Percentiles rank a stretch among this genome's conserved stretches.
These are phyloP conservation scores for Enchytraeus crypticus DNA, from an alignment of 2,888 invertebrate genomes.

Conservation along the genomic window DNA sequence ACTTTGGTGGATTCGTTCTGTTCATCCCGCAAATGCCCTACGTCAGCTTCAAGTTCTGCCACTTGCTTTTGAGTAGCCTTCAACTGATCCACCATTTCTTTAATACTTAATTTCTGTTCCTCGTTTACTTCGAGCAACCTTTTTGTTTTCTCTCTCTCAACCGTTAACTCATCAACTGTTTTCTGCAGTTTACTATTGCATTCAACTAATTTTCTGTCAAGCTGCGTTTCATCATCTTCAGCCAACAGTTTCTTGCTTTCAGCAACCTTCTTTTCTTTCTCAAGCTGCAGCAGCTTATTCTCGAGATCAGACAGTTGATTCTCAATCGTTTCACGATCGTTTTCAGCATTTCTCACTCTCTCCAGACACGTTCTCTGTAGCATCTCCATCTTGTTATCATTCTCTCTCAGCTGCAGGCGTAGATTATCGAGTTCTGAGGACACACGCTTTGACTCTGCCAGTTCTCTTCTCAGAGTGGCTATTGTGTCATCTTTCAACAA, in stretches of 20 bases:
- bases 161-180: conserved; percentile 37
- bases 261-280: conserved; percentile 19
- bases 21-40: conserved; percentile 16
- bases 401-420: neutral
- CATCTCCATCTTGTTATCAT: neutral
- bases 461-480: neutral
- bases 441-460: neutral
- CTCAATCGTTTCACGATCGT: neutral
- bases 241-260: conserved; percentile 51
- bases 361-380: neutral
- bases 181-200: conserved; percentile 39
- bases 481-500: neutral
- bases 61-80: no score
- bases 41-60: neutral
- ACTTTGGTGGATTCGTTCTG: conserved; percentile 25
- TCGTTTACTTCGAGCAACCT: conserved; percentile 16
- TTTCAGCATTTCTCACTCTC: neutral
- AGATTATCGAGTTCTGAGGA: neutral
- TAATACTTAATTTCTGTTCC: no score
- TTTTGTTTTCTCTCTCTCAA: conserved; percentile 34
- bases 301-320: conserved; percentile 37
- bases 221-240: no score
- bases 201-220: conserved; percentile 64
- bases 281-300: conserved; percentile 29
- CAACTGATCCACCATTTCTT: no score